These are phyloP conservation scores for Drosophila lacertosa DNA, from an alignment of 1,140 invertebrate species.

Conservation along the genomic window DNA sequence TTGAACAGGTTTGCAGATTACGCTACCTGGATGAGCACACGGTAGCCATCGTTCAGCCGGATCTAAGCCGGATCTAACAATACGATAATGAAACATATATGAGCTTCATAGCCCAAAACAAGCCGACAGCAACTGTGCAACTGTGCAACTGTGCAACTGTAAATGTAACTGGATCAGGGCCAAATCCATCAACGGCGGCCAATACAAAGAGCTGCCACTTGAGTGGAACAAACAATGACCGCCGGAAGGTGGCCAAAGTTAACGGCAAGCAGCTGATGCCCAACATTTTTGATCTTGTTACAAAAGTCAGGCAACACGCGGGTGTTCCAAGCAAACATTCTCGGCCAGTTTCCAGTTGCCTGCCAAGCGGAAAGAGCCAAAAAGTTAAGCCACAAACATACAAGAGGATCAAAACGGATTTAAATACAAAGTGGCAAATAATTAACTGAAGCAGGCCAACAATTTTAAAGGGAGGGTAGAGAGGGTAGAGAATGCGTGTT, in stretches of 20 bases:
- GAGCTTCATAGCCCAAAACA: slow-evolving; percentile 68
- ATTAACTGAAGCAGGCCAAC: too few species aligned
- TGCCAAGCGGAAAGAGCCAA: slow-evolving; percentile 77
- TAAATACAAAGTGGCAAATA: slow-evolving; percentile 82
- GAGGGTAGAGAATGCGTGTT: slow-evolving; percentile 56
- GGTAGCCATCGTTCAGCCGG: slow-evolving; percentile 57
- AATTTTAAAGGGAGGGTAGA: slow-evolving; percentile 51
- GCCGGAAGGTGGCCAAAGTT: slow-evolving; percentile 47
- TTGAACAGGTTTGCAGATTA: too few species aligned
- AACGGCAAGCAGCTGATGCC: slow-evolving; percentile 65
- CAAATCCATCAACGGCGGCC: slow-evolving; percentile 45
- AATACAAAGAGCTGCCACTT: slow-evolving; percentile 43
- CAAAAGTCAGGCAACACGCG: slow-evolving; percentile 70
- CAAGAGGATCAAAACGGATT: slow-evolving; percentile 81
- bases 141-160: not conserved
- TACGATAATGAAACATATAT: slow-evolving; percentile 80
- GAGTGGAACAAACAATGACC: slow-evolving; percentile 35
- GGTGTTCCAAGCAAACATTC: slow-evolving; percentile 58
- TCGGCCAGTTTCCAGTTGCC: slow-evolving; percentile 28
- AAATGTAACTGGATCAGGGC: slow-evolving; percentile 56
- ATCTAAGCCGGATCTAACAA: slow-evolving; percentile 74
- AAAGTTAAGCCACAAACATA: slow-evolving; percentile 83
- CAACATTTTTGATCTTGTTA: slow-evolving; percentile 75
- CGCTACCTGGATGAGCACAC: slow-evolving; percentile 31
- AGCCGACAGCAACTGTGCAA: slow-evolving; percentile 47